Conservation (phyloP, 2,888 invertebrate species). For the Galerucella calmariensis region DNA sequence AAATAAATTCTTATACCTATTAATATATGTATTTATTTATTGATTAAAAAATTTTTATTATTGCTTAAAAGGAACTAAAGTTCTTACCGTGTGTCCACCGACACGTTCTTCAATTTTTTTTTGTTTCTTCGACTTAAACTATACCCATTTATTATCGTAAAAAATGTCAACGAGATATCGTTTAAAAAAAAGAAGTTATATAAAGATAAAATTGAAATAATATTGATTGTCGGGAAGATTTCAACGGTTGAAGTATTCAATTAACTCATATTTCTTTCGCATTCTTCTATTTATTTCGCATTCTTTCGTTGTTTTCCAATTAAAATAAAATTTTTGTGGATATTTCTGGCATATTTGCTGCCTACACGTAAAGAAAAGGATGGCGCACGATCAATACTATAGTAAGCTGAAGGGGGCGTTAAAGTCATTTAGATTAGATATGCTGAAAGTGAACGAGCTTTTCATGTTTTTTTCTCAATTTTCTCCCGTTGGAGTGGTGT, state of each 20-base stretch:
- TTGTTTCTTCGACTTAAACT: no score
- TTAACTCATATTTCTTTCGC: not conserved
- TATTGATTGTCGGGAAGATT: no score
- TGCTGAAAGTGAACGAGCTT: conserved; percentile 27
- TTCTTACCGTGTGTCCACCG: no score
- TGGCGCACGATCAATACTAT: conserved; percentile 48
- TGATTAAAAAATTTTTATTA: no score
- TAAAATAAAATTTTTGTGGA: conserved; percentile 2
- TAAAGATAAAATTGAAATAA: no score
- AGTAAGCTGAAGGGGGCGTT: conserved; percentile 51
- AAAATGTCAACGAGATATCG: no score
- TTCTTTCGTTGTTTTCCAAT: conserved; percentile 8
- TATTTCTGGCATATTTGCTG: conserved; percentile 12
- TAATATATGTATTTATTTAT: no score
- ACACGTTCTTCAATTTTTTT: no score
- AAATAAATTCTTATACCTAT: no score
- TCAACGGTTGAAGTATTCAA: not conserved
- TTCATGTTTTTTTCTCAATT: conserved; percentile 13
- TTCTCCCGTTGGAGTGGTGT: conserved; percentile 3
- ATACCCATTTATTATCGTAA: no score
- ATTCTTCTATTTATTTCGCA: not conserved
- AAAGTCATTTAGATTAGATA: conserved; percentile 37
- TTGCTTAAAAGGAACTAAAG: no score
- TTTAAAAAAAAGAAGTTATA: no score
- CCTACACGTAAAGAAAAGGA: conserved; percentile 14